Base-by-base conservation (phyloP, 2,797 vertebrate genomes). In the Zalophus californianus region DNA sequence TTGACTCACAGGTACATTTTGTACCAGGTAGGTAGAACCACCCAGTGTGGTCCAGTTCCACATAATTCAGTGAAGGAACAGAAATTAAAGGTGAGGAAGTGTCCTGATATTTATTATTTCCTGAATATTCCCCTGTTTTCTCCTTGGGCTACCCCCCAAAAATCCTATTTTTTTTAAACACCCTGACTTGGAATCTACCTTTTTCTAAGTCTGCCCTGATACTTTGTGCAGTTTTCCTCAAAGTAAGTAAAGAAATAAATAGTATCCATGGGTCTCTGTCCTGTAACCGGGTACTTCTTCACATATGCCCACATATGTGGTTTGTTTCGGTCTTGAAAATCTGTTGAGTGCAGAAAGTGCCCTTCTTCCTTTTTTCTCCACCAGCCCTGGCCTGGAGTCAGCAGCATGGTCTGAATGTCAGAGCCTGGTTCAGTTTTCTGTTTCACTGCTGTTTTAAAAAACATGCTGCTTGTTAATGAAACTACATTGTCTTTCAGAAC, bases 261-360 rank as follows among this genome's bases (percentile, higher is more conserved):
- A 6, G 32, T 4, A 44, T 38, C 72, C 23, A 3, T 38, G 32
- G 35, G 7, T 11, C 68, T 60, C 8, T 14, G 2, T 60, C 32
- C 60, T 15, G 12, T 64, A 38, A 18, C 0, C 27, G 41, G 60
- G 82, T 7, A 2, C 38, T 68, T 79, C 10, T 32, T 60, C 1
- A 2, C 23, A 3, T 52, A n/a, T 0, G 12, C 20, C 54, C 27
- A 4, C 3, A 14, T 44, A 10, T 10, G 44, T 35, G 16, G 10
- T 41, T 68, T 88, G 8, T 10, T 10, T 29, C 3, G n/a, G 16
- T 66, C 50, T 79, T 58, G 21, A 68, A 72, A 58, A 52, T 20
- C 23, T 64, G 21, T 56, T 13, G 21, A 38, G 14, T 7, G 48
- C 7, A 52, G 16, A 16, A 32, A 88, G 66, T 41, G 18, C 27